These are phyloP conservation scores for Oryzias javanicus DNA, from an alignment of 2,113 vertebrate species.

Conservation along the genomic window DNA sequence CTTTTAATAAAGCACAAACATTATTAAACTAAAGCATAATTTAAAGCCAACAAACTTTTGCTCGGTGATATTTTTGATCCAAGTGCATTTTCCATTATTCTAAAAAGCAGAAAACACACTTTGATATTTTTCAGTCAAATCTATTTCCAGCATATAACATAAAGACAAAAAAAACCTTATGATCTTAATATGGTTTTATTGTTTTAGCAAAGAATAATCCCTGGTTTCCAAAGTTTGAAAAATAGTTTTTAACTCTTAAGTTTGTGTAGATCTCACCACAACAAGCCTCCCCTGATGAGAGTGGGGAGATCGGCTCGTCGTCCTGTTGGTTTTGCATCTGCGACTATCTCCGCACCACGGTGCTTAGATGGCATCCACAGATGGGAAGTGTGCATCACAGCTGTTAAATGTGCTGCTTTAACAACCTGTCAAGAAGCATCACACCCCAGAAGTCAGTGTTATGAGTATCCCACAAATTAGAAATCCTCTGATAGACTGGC, in stretches of 20 bases:
- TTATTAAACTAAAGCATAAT: no score
- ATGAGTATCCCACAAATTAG: constrained; percentile 19
- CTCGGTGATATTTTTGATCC: no score
- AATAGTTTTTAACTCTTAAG: background rate
- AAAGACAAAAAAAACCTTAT: no score
- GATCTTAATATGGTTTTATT: background rate
- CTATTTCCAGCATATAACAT: no score
- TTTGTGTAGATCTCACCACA: constrained; percentile 23
- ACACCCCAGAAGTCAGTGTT: constrained; percentile 10
- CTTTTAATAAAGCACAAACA: no score
- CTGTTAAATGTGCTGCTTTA: constrained; percentile 44
- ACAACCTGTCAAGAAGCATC: constrained; percentile 15
- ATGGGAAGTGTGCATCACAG: constrained; percentile 39
- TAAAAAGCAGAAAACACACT: no score
- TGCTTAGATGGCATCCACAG: constrained; percentile 50
- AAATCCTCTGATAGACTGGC: constrained; percentile 4
- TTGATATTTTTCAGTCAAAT: no score
- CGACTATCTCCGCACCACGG: constrained; percentile 24
- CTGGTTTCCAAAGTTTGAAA: no score
- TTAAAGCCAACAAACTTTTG: no score
- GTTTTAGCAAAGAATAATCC: constrained; percentile 17
- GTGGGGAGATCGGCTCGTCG: constrained; percentile 25
- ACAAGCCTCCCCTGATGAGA: constrained; percentile 35
- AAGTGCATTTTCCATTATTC: no score
- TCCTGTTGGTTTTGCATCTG: constrained; percentile 53